phyloP scores from a whole-genome alignment of 2,888 invertebrate genomes.

The Apodemia duryi region DNA sequence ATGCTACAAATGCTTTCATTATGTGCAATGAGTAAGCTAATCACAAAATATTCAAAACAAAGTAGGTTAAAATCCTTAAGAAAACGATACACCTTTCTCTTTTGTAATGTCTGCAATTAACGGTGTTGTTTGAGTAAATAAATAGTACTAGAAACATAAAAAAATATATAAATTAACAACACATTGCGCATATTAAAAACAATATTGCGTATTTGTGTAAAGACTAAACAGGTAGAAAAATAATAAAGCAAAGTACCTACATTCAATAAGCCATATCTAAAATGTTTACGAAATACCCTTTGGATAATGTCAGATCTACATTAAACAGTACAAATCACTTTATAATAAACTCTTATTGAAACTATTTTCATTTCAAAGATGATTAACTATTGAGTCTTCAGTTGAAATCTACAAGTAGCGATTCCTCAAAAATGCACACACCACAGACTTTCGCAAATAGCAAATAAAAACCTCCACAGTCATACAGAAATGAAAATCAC shows the following conservation, averaged over 20 bases:
- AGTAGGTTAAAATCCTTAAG: slow-evolving; percentile 34
- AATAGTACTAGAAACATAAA: neutral
- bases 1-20: neutral
- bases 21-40: slow-evolving; percentile 14
- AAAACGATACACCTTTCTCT: slow-evolving; percentile 36
- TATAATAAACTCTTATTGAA: neutral
- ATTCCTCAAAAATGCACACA: slow-evolving; percentile 13
- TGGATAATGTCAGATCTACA: slow-evolving; percentile 8
- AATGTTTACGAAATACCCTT: slow-evolving; percentile 39
- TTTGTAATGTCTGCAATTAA: slow-evolving; percentile 24
- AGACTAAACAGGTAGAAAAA: slow-evolving; percentile 20
- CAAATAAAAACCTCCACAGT: slow-evolving; percentile 4
- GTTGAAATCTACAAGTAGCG: slow-evolving; percentile 6
- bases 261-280: slow-evolving; percentile 37
- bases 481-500: slow-evolving; percentile 10
- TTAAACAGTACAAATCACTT: neutral
- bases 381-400: neutral
- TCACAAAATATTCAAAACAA: slow-evolving; percentile 28
- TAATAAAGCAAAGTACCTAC: slow-evolving; percentile 37
- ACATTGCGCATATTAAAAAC: neutral
- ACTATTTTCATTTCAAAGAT: slow-evolving; percentile 5
- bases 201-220: slow-evolving; percentile 5
- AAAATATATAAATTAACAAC: neutral
- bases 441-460: slow-evolving; percentile 15
- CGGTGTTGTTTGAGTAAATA: slow-evolving; percentile 17